Evolutionary conservation across 2,888 invertebrate genomes (phyloP), one percentile per base, ranked within the genome.

Genomic region (Drosophila mimetica): DNA sequence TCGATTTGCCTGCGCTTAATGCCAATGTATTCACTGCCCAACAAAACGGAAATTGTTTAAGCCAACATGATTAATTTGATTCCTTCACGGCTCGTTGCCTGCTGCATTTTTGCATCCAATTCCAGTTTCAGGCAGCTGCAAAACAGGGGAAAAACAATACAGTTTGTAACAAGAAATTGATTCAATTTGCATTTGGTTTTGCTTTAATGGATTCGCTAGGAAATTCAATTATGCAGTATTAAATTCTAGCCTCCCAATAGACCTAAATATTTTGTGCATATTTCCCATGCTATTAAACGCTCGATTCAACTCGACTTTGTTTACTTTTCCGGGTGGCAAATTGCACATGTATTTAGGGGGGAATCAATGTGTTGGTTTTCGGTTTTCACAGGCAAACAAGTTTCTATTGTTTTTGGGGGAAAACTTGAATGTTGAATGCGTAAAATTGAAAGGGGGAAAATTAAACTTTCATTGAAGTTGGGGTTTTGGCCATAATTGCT

Each of bases 11-110:
- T 42, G 39, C 30, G 39, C 34, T 66, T 51, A 44, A 22, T 41
- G 20, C 48, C 30, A 30, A 11, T 9, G 30, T 36, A 32, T 47
- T 30, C 13, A 30, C 46, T 48, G 51, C 41, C 32, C 44, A 48
- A 53, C 55, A 20, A 41, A 51, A 37, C 20, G 36, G 25, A 37
- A 69, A 54, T 66, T 60, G 47, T 67, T 86, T 74, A 75, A 75
- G 59, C 60, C 69, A 58, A 60, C 65, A 75, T 51, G 50, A 70
- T 81, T 84, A 65, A 81, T 86, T 76, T 54, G 61, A 84, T 86
- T 84, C 67, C 50, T 50, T 65, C 22, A 53, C 54, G 65, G 20
- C 42, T 60, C 64, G 70, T 65, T 77, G 77, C 46, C 42, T 51
- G 47, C 28, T 58, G 60, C 79, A 79, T 73, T 61, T 67, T 64